Conservation (phyloP, 2,113 vertebrate species). For the Myiozetetes cayanensis region DNA sequence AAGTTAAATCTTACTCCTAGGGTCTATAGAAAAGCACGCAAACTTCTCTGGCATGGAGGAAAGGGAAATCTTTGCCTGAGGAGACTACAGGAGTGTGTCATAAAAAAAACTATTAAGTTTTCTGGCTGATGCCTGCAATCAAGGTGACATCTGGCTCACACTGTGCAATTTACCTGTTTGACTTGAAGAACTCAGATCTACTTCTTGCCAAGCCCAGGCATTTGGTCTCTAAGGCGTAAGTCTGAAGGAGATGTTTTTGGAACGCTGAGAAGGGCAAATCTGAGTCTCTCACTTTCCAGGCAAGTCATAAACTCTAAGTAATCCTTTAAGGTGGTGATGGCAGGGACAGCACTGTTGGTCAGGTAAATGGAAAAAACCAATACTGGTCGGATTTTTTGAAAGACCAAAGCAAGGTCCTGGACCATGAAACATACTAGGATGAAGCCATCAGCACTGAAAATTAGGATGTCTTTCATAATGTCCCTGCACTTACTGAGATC, state of each 20-base stretch:
- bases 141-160: neutral
- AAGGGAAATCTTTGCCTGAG: neutral
- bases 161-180: neutral
- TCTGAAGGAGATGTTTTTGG: neutral
- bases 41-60: neutral
- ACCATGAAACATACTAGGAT: neutral
- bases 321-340: neutral
- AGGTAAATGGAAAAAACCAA: neutral
- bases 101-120: neutral
- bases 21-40: neutral
- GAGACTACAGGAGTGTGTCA: neutral
- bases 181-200: neutral
- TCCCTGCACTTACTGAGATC: neutral
- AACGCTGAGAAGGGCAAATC: neutral
- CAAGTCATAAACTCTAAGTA: neutral
- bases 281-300: neutral
- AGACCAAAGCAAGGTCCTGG: neutral
- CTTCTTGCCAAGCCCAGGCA: neutral
- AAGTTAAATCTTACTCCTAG: neutral
- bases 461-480: neutral
- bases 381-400: neutral
- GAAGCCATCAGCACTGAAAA: neutral
- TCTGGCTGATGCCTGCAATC: neutral
- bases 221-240: neutral
- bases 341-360: neutral